These are phyloP conservation scores for Eupeodes corollae DNA, from an alignment of 1,140 invertebrate species.

Conservation along the genomic window DNA sequence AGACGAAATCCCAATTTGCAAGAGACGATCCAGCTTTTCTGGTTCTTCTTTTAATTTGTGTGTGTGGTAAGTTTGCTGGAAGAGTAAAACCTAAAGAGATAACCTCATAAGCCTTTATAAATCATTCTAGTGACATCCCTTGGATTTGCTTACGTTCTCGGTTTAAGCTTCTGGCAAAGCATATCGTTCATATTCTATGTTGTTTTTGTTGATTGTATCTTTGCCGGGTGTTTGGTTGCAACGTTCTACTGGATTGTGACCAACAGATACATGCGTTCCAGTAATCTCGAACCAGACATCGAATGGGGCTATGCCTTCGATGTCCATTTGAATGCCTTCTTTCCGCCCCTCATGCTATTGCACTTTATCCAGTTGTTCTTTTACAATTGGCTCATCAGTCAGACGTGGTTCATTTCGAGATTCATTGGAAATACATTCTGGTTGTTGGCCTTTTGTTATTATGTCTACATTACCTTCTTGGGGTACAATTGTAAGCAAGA, in stretches of 20 bases:
- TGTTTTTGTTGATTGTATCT: conserved; percentile 89
- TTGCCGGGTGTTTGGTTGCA: conserved; percentile 74
- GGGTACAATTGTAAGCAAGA: conserved; percentile 83
- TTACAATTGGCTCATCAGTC: conserved; percentile 68
- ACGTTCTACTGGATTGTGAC: conserved; percentile 74
- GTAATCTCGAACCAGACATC: conserved; percentile 61
- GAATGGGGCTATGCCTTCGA: conserved; percentile 99
- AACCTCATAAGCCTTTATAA: background rate
- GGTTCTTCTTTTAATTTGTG: conserved; percentile 77
- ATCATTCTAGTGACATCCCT: conserved; percentile 70
- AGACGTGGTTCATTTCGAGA: conserved; percentile 61
- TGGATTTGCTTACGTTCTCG: conserved; percentile 74
- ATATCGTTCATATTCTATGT: conserved; percentile 84
- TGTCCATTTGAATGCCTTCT: conserved; percentile 97
- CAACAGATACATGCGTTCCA: conserved; percentile 77
- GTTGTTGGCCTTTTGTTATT: conserved; percentile 84
- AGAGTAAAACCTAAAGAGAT: background rate
- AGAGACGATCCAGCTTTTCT: conserved; percentile 98
- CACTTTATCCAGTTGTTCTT: conserved; percentile 88
- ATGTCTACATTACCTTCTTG: conserved; percentile 95
- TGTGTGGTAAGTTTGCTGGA: conserved; percentile 56
- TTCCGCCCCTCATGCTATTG: conserved; percentile 86
- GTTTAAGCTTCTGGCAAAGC: conserved; percentile 64
- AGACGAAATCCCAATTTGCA: conserved; percentile 97
- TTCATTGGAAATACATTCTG: conserved; percentile 90